phyloP scores from a whole-genome alignment of 2,797 vertebrate species.

The Benthosema pterotum region DNA sequence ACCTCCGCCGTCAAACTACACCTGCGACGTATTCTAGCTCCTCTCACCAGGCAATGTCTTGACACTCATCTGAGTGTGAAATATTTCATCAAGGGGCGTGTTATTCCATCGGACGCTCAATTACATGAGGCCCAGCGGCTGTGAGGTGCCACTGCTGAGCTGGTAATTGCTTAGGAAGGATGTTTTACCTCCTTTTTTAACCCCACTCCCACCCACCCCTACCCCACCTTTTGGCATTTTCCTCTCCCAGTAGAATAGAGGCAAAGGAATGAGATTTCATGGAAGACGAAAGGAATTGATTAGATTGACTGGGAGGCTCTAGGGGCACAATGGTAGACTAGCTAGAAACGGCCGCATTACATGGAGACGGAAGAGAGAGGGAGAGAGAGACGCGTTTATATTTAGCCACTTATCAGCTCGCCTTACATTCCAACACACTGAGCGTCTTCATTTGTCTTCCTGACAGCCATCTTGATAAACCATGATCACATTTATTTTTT shows the following conservation, averaged over 20 bases:
- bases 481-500: too few relatives aligned
- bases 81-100: slow-evolving; percentile 76
- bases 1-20: slow-evolving; percentile 54
- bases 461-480: too few relatives aligned
- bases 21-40: slow-evolving; percentile 61
- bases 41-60: slow-evolving; percentile 43
- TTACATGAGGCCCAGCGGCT: slow-evolving; percentile 73
- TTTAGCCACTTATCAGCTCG: slow-evolving; percentile 20
- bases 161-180: slow-evolving; percentile 74
- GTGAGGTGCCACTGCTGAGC: slow-evolving; percentile 65
- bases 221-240: neutral
- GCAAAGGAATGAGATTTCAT: slow-evolving; percentile 53
- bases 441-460: too few relatives aligned
- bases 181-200: slow-evolving; percentile 50
- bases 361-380: too few relatives aligned
- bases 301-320: slow-evolving; percentile 61
- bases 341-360: slow-evolving; percentile 16
- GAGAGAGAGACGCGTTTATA: slow-evolving; percentile 21
- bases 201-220: too few relatives aligned
- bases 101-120: slow-evolving; percentile 76
- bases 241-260: slow-evolving; percentile 40
- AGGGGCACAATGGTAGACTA: slow-evolving; percentile 24
- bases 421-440: slow-evolving; percentile 51
- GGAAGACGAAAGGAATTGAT: slow-evolving; percentile 58
- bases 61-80: slow-evolving; percentile 71